phyloP scores from a whole-genome alignment of 2,888 invertebrate species.

The Cantharis lateralis region DNA sequence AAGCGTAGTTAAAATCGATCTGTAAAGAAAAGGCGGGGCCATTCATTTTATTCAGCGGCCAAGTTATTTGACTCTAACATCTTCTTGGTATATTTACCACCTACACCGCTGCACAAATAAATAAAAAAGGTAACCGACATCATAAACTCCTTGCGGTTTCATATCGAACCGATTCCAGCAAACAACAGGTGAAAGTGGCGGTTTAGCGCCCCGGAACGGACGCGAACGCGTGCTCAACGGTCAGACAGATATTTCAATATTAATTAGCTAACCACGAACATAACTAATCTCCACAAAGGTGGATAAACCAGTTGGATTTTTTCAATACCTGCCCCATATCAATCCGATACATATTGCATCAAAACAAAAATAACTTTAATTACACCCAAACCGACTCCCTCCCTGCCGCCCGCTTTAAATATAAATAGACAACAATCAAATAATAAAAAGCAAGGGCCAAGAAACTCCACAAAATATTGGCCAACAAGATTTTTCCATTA shows the following conservation, averaged over 20 bases:
- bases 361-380: neutral
- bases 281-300: neutral
- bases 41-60: slow-evolving; percentile 20
- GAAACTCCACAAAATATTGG: neutral
- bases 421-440: neutral
- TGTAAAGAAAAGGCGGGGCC: slow-evolving; percentile 23
- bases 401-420: neutral
- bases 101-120: neutral
- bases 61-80: neutral
- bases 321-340: neutral
- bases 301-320: neutral
- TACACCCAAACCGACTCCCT: neutral
- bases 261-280: neutral
- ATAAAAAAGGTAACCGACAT: neutral
- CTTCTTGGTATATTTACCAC: neutral
- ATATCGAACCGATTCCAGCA: slow-evolving; percentile 6
- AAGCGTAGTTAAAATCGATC: slow-evolving; percentile 19
- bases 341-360: neutral
- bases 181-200: slow-evolving; percentile 21
- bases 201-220: slow-evolving; percentile 14
- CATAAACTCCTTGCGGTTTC: slow-evolving; percentile 2
- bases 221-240: slow-evolving; percentile 11
- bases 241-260: neutral
- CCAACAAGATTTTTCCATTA: slow-evolving; percentile 1
- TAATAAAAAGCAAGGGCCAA: neutral